These are phyloP conservation scores for Oscheius onirici DNA, from an alignment of 2,888 invertebrate genomes.

Conservation along the genomic window DNA sequence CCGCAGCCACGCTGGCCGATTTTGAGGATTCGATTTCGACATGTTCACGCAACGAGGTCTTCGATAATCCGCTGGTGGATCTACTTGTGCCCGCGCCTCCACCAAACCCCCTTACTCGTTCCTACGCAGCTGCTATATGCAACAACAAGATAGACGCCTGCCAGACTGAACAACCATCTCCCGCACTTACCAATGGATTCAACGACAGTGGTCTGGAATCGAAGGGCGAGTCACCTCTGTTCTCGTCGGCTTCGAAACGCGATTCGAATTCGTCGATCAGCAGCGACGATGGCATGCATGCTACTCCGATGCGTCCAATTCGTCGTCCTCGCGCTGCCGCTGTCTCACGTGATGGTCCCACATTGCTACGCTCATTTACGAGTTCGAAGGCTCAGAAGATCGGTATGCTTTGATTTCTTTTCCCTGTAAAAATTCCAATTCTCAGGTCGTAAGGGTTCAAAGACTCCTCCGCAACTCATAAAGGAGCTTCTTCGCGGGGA, in stretches of 20 bases:
- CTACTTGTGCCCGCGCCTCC: constrained; percentile 36
- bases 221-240: constrained; percentile 8
- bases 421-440: no score
- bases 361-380: no score
- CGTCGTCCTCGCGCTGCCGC: no score
- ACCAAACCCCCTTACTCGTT: constrained; percentile 35
- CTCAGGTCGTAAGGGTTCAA: no score
- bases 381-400: no score
- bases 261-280: background rate
- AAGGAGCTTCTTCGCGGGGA: no score
- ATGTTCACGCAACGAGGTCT: constrained; percentile 23
- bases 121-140: constrained; percentile 41
- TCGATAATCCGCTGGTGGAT: background rate
- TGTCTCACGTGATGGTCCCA: no score
- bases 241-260: background rate
- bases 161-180: background rate
- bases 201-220: constrained; percentile 26
- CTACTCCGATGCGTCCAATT: no score
- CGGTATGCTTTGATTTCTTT: no score
- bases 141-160: background rate
- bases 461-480: no score
- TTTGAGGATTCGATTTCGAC: constrained; percentile 16
- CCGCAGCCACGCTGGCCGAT: constrained; percentile 1
- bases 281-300: no score
- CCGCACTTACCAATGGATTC: background rate